Base-by-base conservation (phyloP, 2,113 vertebrate species). In the Cygnus atratus region DNA sequence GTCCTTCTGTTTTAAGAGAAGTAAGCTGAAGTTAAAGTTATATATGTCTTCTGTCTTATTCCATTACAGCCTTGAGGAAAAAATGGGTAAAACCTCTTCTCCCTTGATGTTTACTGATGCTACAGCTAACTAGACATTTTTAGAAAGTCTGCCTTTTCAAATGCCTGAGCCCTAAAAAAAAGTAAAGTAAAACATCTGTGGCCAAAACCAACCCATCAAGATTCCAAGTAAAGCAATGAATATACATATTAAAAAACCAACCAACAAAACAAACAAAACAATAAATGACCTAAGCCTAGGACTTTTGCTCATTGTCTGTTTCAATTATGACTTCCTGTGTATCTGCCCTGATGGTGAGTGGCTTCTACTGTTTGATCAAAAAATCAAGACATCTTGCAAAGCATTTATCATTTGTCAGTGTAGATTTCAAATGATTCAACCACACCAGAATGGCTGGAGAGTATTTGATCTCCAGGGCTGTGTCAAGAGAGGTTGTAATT, bases 171-270 rank as follows among this genome's bases (percentile, higher is more conserved):
- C 13, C 10, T 44, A 66, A 43, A 18, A 63, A 25, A 16, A n/a
- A 9, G 6, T 6, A 3, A 39, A 52, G 39, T 24, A 5, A 0
- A 7, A 22, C 2, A n/a, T 48, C 9, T 59, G 37, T 54, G 13
- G 16, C 35, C 13, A 67, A 78, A 75, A 62, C 11, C 29, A 62
- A 29, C 33, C 15, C 13, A 43, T 3, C 19, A 43, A 35, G 26
- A 39, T 58, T 57, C 37, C 29, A 35, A 41, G 29, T 33, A 63
- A 73, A 80, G 16, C 28, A 57, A 50, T 48, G 8, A 75, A 46
- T 33, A 37, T 22, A 52, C 50, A 52, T 52, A 52, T 52, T 26
- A 25, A 22, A 22, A 50, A 44, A 44, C 44, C 17, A 41, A 44
- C 44, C 18, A 46, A 46, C 44, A 46, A 46, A 17, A 37, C 37